A percentile compares a stretch with the other conserved stretches of the same genome.
Evolutionary conservation across 2,797 vertebrate species (phyloP).

Genomic region (Mus caroli): DNA sequence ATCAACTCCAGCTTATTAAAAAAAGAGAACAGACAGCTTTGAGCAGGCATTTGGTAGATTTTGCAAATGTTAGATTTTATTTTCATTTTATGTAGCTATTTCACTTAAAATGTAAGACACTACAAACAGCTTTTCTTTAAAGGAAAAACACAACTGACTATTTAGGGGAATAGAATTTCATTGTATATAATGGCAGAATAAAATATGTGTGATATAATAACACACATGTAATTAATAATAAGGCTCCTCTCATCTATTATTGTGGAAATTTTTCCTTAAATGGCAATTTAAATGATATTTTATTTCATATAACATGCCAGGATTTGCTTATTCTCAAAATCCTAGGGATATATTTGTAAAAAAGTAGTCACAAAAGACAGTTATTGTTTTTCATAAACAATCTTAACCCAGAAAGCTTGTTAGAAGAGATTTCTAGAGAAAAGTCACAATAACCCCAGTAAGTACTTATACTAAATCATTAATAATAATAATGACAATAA

Average conservation of each 20-base stretch:
- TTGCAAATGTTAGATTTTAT: conserved; percentile 37
- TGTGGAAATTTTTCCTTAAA: conserved; percentile 37
- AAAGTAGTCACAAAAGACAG: conserved; percentile 40
- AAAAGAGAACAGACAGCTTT: conserved; percentile 4
- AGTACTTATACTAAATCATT: neutral
- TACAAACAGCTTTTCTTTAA: neutral
- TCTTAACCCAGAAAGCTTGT: conserved; percentile 51
- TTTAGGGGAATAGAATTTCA: neutral
- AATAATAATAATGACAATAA: neutral
- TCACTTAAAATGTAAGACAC: conserved; percentile 35
- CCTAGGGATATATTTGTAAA: neutral
- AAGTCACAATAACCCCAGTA: neutral
- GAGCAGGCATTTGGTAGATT: neutral
- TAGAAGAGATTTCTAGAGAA: conserved; percentile 51
- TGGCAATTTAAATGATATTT: conserved; percentile 34
- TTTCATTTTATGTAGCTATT: conserved; percentile 39
- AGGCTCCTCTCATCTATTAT: neutral
- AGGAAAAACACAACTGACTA: conserved; percentile 18
- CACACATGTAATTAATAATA: neutral
- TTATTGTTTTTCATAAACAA: conserved; percentile 64
- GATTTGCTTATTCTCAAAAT: conserved; percentile 29
- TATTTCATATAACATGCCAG: neutral
- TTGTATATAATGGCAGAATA: conserved; percentile 14
- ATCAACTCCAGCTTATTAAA: neutral
- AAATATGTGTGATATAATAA: neutral